A percentile compares a stretch with the other conserved stretches of the same genome.
Evolutionary conservation across 2,888 invertebrate genomes (phyloP).

Genomic region (Heteromurus nitidus): DNA sequence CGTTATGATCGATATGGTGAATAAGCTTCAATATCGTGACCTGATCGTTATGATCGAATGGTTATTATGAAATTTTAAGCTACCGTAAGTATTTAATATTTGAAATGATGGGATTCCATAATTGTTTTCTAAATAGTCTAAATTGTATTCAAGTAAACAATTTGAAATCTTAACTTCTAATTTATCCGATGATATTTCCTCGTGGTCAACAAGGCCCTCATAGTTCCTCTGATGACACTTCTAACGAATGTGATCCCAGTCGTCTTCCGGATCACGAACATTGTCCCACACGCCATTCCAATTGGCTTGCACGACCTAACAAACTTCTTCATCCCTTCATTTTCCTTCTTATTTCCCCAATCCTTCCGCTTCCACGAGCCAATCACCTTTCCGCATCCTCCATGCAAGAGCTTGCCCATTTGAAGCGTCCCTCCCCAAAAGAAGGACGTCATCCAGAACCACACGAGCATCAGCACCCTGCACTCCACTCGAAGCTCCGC

Average conservation of each 20-base stretch:
- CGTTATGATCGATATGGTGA: too few relatives aligned
- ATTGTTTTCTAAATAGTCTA: too few relatives aligned
- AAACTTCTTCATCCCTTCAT: neutral
- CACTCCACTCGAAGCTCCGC: neutral
- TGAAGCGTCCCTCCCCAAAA: neutral
- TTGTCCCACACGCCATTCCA: neutral
- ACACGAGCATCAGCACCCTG: neutral
- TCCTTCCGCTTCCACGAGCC: neutral
- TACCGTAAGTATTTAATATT: too few relatives aligned
- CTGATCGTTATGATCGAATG: too few relatives aligned
- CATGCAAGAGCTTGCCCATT: neutral
- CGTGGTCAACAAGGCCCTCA: neutral
- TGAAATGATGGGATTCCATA: too few relatives aligned
- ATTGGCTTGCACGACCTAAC: conserved; percentile 1
- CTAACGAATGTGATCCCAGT: neutral
- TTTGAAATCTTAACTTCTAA: too few relatives aligned
- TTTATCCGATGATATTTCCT: too few relatives aligned
- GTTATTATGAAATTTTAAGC: too few relatives aligned
- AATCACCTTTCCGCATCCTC: neutral
- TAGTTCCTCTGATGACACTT: neutral
- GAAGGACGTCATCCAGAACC: neutral
- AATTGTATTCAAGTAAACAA: too few relatives aligned
- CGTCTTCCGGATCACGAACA: neutral
- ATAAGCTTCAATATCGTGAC: too few relatives aligned
- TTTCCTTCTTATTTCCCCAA: neutral